Evolutionary conservation across 2,888 invertebrate genomes (phyloP), one percentile per base, ranked within the genome.

Genomic region (Drosophila buzzatii): DNA sequence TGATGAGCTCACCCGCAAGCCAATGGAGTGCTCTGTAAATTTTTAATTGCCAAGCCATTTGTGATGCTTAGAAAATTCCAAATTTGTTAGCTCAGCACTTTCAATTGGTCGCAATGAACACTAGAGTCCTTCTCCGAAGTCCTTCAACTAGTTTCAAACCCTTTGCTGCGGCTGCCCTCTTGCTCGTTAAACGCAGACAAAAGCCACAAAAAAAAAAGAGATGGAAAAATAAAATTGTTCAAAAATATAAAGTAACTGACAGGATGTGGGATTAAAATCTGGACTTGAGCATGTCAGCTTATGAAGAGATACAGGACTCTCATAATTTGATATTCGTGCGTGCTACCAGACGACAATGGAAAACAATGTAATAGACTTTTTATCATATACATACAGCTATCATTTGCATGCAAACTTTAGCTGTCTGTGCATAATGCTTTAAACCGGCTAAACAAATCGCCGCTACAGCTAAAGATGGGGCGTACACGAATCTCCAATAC

Each of bases 241-340:
- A 61, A 66, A 82, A 39, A 55, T n/a, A 41, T 39, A 37, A 39
- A 70, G 23, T 62, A 71, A 77, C 63, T 69, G 66, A 44, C 63
- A 67, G 75, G 60, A 75, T 89, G 68, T 65, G 75, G 70, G 83
- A 73, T 73, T 67, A 42, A 88, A 73, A 67, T 71, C 64, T 70
- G 67, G 14, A 71, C 66, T 71, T 67, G 58, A 67, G 57, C 53
- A 70, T 70, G 60, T 42, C 69, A 65, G 66, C 63, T 61, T 39
- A 49, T 66, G 69, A 57, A 47, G 67, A 57, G 47, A 41, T 58
- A 63, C 57, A 78, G 63, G 55, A 57, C 62, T 63, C 42, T 57
- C 52, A 64, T 58, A 14, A 52, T 45, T 51, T 59, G 12, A 44
- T 23, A 51, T 27, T 35, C 33, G 53, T 64, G 20, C 23, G 37